A percentile compares a stretch with the other conserved stretches of the same genome.
Conservation (phyloP, 2,888 invertebrate genomes). For the Pemphredon lugubris region DNA sequence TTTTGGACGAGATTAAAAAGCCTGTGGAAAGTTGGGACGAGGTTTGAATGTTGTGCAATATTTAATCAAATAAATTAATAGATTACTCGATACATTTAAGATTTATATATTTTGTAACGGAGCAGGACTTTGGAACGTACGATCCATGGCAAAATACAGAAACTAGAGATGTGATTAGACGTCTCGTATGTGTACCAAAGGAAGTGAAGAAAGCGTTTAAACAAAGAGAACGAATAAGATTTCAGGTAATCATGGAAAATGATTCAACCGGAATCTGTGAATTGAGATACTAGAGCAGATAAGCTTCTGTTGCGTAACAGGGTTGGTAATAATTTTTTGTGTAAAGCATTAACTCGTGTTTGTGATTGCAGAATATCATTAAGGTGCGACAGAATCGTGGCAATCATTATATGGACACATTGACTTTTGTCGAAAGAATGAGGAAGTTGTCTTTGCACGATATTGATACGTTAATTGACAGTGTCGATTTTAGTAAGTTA, state of each 20-base stretch:
- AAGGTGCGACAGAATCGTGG: not conserved
- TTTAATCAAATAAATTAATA: not conserved
- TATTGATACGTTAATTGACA: constrained; percentile 1
- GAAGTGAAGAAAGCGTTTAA: constrained; percentile 1
- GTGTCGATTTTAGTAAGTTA: constrained; percentile 13
- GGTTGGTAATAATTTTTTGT: not conserved
- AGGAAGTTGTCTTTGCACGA: constrained; percentile 5
- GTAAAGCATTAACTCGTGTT: not conserved
- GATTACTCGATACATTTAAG: not conserved
- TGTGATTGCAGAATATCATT: not conserved
- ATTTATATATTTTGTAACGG: no score
- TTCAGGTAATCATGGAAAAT: not conserved
- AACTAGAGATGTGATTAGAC: constrained; percentile 16
- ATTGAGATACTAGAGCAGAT: no score
- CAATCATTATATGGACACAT: not conserved
- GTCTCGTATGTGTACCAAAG: constrained; percentile 7
- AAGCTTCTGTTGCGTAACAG: not conserved
- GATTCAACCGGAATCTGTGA: not conserved
- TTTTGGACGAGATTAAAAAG: constrained; percentile 3
- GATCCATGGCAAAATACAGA: constrained; percentile 20
- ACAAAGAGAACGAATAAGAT: constrained; percentile 11
- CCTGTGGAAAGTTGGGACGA: constrained; percentile 25
- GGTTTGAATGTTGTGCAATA: constrained; percentile 17
- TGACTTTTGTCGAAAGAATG: not conserved
- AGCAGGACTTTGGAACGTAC: constrained; percentile 20